Evolutionary conservation across 2,797 vertebrate genomes (phyloP).

Genomic region (Nyctalus aviator): DNA sequence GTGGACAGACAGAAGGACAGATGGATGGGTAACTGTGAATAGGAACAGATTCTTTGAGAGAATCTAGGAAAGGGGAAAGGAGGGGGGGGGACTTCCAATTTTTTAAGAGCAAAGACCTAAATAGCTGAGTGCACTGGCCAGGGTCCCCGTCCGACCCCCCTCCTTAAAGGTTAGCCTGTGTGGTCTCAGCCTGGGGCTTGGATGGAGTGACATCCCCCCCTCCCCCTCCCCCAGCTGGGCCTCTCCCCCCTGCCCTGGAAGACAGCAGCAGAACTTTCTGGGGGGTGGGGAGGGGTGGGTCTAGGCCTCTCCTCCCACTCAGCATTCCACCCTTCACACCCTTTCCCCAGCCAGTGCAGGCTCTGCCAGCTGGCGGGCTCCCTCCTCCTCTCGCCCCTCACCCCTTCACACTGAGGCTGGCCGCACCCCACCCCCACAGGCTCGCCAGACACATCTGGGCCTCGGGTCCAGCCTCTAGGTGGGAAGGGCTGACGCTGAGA

Average conservation of each 20-base stretch:
- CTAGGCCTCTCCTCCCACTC: constrained; percentile 44
- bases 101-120: neutral
- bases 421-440: neutral
- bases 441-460: constrained; percentile 46
- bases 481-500: constrained; percentile 33
- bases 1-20: neutral
- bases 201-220: neutral
- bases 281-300: neutral
- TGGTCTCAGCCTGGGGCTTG: constrained; percentile 42
- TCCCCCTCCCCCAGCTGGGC: neutral
- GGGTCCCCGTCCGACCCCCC: neutral
- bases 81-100: neutral
- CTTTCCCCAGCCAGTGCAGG: constrained; percentile 29
- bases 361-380: constrained; percentile 49
- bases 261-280: constrained; percentile 24
- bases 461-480: constrained; percentile 35
- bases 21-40: neutral
- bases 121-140: neutral
- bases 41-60: neutral
- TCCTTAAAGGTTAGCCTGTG: constrained; percentile 47
- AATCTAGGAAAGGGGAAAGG: neutral
- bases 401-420: neutral
- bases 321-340: constrained; percentile 65
- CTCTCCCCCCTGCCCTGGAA: constrained; percentile 9
- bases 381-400: neutral